Evolutionary conservation across 2,888 invertebrate genomes (phyloP).

Genomic region (Lasioglossum figueresi): DNA sequence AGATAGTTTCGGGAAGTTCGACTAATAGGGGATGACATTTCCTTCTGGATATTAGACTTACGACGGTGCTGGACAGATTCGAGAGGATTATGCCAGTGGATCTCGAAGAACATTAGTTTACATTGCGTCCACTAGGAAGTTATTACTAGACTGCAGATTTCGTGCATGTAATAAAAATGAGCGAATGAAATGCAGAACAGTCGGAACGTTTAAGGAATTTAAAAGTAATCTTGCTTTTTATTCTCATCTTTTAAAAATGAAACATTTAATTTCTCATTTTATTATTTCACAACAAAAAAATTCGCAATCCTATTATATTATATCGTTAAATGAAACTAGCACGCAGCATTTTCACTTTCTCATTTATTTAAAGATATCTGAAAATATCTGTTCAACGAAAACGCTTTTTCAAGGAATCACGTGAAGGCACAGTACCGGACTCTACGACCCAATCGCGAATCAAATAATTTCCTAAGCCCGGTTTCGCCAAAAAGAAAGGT

Average conservation of each 20-base stretch:
- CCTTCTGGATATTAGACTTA: conserved; percentile 9
- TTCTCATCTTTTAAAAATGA: background rate
- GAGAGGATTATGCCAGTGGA: background rate
- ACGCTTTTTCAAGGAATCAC: background rate
- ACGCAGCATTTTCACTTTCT: background rate
- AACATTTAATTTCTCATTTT: no score
- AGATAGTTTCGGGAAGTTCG: conserved; percentile 42
- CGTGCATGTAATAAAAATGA: background rate
- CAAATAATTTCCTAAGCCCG: background rate
- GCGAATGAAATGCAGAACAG: background rate
- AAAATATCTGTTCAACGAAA: background rate
- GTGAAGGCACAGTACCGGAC: background rate
- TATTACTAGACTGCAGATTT: background rate
- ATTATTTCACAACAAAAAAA: background rate
- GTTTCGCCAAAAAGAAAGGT: background rate
- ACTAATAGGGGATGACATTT: conserved; percentile 29
- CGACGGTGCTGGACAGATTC: background rate
- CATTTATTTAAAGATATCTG: background rate
- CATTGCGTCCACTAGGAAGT: background rate
- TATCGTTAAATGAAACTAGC: background rate
- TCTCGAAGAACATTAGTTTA: background rate
- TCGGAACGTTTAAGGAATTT: background rate
- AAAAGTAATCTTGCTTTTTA: background rate
- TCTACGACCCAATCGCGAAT: background rate
- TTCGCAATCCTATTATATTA: background rate